These are phyloP conservation scores for Trichechus manatus DNA, from an alignment of 2,113 vertebrate genomes.

Conservation along the genomic window DNA sequence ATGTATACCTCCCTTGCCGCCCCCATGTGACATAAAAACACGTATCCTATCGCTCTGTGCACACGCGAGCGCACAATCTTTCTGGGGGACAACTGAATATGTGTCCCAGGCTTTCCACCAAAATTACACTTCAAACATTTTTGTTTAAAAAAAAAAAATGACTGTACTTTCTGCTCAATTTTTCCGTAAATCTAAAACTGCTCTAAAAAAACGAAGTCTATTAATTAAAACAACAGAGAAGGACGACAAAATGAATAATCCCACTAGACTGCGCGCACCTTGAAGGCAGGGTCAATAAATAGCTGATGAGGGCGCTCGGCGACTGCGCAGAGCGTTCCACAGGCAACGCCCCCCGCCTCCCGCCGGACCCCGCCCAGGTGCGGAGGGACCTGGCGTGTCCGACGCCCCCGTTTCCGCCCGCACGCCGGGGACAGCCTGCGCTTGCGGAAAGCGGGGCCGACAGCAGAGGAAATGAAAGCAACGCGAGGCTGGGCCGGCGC, in stretches of 20 bases:
- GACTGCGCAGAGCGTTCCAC: neutral
- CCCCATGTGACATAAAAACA: neutral
- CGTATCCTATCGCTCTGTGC: neutral
- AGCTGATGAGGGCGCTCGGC: accelerated
- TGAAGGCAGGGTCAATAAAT: neutral
- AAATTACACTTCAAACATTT: too few species aligned
- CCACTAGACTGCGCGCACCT: neutral
- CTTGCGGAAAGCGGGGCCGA: neutral
- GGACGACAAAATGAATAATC: too few species aligned
- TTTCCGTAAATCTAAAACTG: neutral
- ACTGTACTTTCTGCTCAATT: neutral
- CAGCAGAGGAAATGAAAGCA: too few species aligned
- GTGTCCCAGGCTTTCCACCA: neutral
- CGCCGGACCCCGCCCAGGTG: neutral
- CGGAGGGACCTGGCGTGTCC: too few species aligned
- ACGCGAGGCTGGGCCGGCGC: neutral
- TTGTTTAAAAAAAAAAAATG: neutral
- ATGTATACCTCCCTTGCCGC: too few species aligned
- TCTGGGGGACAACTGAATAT: neutral
- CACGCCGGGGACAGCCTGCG: neutral
- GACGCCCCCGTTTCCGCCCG: neutral
- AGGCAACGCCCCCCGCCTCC: too few species aligned
- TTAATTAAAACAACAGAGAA: neutral
- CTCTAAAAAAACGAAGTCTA: neutral
- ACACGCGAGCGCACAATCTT: neutral